phyloP scores from a whole-genome alignment of 2,113 vertebrate genomes.

The Oryzias melastigma region DNA sequence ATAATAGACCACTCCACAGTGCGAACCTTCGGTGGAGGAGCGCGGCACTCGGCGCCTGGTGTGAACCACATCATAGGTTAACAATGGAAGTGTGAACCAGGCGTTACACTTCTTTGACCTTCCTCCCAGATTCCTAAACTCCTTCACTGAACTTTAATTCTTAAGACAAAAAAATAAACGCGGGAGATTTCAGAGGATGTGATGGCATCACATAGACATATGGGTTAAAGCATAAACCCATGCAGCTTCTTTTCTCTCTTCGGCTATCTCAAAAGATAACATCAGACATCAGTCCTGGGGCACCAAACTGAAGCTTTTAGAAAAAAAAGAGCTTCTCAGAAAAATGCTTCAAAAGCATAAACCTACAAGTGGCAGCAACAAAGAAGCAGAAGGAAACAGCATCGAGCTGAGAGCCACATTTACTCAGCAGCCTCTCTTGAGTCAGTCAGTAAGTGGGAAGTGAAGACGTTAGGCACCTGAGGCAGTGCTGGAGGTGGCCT shows the following conservation, averaged over 20 bases:
- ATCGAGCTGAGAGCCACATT: constrained; percentile 28
- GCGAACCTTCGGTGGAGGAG: too few relatives aligned
- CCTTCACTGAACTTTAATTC: constrained; percentile 11
- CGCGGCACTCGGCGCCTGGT: too few relatives aligned
- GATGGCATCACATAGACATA: constrained; percentile 38
- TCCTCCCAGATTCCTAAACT: too few relatives aligned
- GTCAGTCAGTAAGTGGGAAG: constrained; percentile 25
- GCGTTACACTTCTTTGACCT: too few relatives aligned
- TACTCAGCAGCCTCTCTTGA: constrained; percentile 23
- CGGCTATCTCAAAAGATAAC: constrained; percentile 57
- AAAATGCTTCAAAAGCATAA: constrained; percentile 23
- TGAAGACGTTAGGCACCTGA: constrained; percentile 31
- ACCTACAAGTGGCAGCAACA: constrained; percentile 20
- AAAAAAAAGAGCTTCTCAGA: constrained; percentile 41
- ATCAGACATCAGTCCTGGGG: constrained; percentile 62
- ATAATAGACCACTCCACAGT: too few relatives aligned
- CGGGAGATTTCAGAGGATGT: constrained; percentile 2
- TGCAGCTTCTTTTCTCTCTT: constrained; percentile 25
- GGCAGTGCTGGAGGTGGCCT: constrained; percentile 36
- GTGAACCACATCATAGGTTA: too few relatives aligned
- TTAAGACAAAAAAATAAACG: constrained; percentile 23
- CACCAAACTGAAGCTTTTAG: constrained; percentile 31
- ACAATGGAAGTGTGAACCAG: too few relatives aligned
- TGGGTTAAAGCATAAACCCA: constrained; percentile 41
- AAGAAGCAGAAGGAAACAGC: constrained; percentile 37